phyloP scores from a whole-genome alignment of 2,797 vertebrate species.

The Premnoplex brunnescens region DNA sequence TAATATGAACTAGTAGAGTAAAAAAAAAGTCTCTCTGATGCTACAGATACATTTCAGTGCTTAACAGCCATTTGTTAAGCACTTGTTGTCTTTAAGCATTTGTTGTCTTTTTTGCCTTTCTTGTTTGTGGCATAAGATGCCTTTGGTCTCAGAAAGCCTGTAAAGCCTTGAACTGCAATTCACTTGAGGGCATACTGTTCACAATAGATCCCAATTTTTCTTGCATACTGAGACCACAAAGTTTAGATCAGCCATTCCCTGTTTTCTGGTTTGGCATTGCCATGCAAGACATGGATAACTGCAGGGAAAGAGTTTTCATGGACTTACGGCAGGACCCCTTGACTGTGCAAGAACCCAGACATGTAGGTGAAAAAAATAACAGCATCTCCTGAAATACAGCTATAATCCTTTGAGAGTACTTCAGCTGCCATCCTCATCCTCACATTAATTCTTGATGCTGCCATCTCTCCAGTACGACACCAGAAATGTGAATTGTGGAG shows the following conservation, averaged over 20 bases:
- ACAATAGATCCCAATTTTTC: background rate
- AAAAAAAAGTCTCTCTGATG: background rate
- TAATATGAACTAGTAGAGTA: conserved; percentile 7
- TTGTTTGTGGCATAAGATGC: background rate
- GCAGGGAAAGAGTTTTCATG: background rate
- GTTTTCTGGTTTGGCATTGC: background rate
- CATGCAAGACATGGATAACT: background rate
- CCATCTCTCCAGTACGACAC: background rate
- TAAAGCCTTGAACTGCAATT: background rate
- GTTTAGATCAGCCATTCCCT: background rate
- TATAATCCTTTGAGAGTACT: background rate
- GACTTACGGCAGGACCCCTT: background rate
- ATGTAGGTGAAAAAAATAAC: background rate
- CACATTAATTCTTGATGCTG: background rate
- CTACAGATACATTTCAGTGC: background rate
- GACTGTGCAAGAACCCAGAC: background rate
- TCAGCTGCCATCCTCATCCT: background rate
- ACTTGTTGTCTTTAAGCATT: too few species aligned
- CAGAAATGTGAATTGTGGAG: background rate
- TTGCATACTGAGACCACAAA: background rate
- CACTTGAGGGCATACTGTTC: background rate
- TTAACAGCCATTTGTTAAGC: background rate
- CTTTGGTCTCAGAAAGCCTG: background rate
- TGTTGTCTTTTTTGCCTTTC: background rate
- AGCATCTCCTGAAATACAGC: background rate